Evolutionary conservation across 2,888 invertebrate genomes (phyloP), one percentile per base, ranked within the genome.

Genomic region (Folsomia manolachei): DNA sequence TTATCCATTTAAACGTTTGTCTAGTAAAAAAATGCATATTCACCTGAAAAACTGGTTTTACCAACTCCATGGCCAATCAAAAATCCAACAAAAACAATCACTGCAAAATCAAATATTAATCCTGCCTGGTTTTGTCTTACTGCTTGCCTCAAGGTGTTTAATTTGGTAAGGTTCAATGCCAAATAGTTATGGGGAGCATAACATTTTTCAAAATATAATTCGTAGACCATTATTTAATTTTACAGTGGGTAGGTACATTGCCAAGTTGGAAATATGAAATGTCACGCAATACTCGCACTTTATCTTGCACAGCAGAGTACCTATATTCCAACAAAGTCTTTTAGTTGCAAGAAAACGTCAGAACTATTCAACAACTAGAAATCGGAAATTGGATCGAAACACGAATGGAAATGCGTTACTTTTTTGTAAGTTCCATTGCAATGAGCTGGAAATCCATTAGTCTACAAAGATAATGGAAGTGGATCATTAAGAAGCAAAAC

Each of bases 401-500:
- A 39, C 39, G 39, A 39, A 39, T 39, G 39, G 56, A 56, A 14
- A 56, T 56, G 56, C 56, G n/a, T 56, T 21, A 19, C 4, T 56
- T 19, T 21, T 56, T 56, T 19, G 56, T 56, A 7, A 18, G 56
- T 56, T 56, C 21, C 56, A 21, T 56, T 56, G 11, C 56, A 56
- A 21, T 56, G 56, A 7, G n/a, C 56, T 18, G 4, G 19, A 56
- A 21, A 56, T 56, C 56, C 56, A 56, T 56, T 56, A 56, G 21
- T 56, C 11, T 19, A 56, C 11, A 56, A 9, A 63, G 71, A 71
- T 73, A 73, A 71, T 73, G 68, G 73, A 67, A 68, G 71, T 72
- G 72, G 70, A 72, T 72, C 75, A 75, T 75, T 75, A 72, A 60
- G n/a, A n/a, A n/a, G 53, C 68, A 71, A 70, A 74, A 70, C 21